Evolutionary conservation across 2,888 invertebrate genomes (phyloP).

Genomic region (Steinernema hermaphroditum): DNA sequence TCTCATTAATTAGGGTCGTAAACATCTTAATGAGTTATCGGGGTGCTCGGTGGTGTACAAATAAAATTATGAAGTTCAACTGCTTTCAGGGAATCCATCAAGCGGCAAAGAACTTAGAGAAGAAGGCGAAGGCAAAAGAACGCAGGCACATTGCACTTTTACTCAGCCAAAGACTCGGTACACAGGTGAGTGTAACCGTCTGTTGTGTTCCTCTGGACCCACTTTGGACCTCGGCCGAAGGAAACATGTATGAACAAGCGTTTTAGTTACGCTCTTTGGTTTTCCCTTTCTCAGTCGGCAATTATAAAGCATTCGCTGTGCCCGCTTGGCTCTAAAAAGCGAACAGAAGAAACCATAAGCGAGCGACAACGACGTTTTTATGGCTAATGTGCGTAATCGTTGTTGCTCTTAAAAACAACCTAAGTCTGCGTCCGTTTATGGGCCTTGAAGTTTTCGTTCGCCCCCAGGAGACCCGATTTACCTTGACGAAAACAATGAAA

Average conservation of each 20-base stretch:
- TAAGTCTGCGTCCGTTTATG: neutral
- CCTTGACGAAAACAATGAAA: neutral
- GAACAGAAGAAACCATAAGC: constrained; percentile 30
- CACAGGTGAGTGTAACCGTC: constrained; percentile 49
- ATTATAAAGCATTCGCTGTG: neutral
- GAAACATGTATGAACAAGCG: constrained; percentile 7
- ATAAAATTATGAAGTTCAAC: neutral
- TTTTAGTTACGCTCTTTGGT: constrained; percentile 22
- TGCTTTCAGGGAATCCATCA: constrained; percentile 62
- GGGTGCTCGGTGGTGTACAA: neutral
- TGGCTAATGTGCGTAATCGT: constrained; percentile 22
- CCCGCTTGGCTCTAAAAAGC: constrained; percentile 2
- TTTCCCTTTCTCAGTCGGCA: constrained; percentile 1
- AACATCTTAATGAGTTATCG: constrained; percentile 4
- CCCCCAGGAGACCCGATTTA: neutral
- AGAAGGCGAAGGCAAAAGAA: constrained; percentile 62
- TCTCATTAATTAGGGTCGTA: constrained; percentile 16
- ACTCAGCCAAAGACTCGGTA: constrained; percentile 62
- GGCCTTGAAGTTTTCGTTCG: neutral
- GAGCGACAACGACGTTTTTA: neutral
- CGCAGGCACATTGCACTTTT: constrained; percentile 62
- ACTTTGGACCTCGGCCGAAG: neutral
- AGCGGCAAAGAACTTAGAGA: constrained; percentile 64
- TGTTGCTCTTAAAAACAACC: constrained; percentile 17
- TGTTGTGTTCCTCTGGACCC: neutral